A percentile compares a stretch with the other conserved stretches of the same genome.
Evolutionary conservation across 2,113 vertebrate species (phyloP).

Genomic region (Lophotis ruficrista): DNA sequence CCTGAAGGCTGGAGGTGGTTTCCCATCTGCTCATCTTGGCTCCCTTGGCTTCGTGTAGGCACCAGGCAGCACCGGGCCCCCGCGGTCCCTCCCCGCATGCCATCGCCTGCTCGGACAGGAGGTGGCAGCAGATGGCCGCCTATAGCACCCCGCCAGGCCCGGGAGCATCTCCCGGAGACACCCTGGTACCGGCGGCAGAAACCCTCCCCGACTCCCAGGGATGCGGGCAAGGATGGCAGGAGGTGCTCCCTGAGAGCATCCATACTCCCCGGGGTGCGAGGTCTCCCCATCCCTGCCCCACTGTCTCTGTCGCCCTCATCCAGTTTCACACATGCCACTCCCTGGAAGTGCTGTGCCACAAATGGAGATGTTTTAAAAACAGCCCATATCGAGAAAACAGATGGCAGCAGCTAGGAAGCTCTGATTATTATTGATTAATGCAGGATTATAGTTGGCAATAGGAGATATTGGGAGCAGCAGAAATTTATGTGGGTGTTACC

Average conservation of each 20-base stretch:
- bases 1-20: neutral
- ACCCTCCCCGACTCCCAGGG: neutral
- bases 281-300: no score
- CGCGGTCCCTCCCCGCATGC: neutral
- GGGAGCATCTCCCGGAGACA: neutral
- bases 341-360: neutral
- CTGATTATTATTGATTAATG: conserved; percentile 25
- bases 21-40: neutral
- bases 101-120: conserved; percentile 3
- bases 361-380: neutral
- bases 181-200: neutral
- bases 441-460: neutral
- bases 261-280: neutral
- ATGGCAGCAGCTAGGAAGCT: neutral
- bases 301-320: neutral
- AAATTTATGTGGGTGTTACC: neutral
- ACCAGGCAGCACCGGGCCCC: neutral
- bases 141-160: neutral
- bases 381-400: neutral
- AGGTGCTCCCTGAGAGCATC: neutral
- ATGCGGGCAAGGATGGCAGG: neutral
- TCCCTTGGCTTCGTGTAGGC: neutral
- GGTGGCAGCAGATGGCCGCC: conserved; percentile 59
- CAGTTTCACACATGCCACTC: neutral
- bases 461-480: neutral